These are phyloP conservation scores for Rhabditoides inermis DNA, from an alignment of 2,888 invertebrate genomes.

Conservation along the genomic window DNA sequence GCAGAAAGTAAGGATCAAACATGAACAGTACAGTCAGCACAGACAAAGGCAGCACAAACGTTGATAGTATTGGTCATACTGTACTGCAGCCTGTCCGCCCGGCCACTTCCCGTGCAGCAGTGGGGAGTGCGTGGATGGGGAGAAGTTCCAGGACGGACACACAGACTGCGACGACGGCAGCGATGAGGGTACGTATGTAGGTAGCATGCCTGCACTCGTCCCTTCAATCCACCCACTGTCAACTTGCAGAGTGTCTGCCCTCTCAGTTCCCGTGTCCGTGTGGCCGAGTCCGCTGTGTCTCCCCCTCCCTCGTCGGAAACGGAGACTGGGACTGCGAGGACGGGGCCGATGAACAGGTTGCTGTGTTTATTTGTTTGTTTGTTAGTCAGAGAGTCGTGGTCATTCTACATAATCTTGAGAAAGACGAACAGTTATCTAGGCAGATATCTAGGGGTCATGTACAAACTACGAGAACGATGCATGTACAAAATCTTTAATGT, in stretches of 20 bases:
- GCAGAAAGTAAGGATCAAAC: too few relatives aligned
- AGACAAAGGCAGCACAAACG: too few relatives aligned
- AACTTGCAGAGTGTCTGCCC: constrained; percentile 52
- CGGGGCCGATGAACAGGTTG: constrained; percentile 23
- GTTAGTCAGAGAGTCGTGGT: too few relatives aligned
- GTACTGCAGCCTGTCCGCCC: not conserved
- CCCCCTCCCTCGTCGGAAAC: constrained; percentile 51
- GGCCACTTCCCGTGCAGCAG: constrained; percentile 52
- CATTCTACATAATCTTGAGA: too few relatives aligned
- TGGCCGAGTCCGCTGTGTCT: constrained; percentile 55
- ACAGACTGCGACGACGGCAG: constrained; percentile 56
- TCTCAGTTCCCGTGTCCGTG: constrained; percentile 55
- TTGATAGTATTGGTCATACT: constrained; percentile 17
- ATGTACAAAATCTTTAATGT: too few relatives aligned
- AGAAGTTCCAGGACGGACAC: constrained; percentile 53
- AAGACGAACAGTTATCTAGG: too few relatives aligned
- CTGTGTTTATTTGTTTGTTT: too few relatives aligned
- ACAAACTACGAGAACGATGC: too few relatives aligned
- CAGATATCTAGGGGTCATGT: too few relatives aligned
- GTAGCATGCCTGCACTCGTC: not conserved
- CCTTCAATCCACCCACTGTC: not conserved
- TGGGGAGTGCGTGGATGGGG: constrained; percentile 53
- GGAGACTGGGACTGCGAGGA: constrained; percentile 46
- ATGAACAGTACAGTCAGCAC: too few relatives aligned
- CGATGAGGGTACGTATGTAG: constrained; percentile 50